Evolutionary conservation across 2,113 vertebrate genomes (phyloP).

Genomic region (Scopus umbretta): DNA sequence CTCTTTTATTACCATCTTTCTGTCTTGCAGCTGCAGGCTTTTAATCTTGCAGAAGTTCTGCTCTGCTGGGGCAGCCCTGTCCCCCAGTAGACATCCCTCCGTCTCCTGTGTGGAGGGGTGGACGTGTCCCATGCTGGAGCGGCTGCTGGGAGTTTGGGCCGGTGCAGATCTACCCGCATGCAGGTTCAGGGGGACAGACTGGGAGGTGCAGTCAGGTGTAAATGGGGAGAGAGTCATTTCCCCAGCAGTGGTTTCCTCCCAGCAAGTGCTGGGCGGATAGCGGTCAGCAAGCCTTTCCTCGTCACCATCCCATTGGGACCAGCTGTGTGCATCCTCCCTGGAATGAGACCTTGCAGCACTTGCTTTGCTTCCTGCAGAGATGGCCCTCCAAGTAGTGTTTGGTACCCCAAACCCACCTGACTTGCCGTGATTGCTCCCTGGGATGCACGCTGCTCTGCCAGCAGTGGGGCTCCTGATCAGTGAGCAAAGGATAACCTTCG

Average conservation of each 20-base stretch:
- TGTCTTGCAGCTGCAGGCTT: not conserved
- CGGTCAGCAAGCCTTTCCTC: not conserved
- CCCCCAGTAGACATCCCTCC: not conserved
- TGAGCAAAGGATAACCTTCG: not conserved
- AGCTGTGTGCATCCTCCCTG: not conserved
- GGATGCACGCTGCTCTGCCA: rapidly evolving
- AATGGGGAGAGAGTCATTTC: rapidly evolving
- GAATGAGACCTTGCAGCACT: not conserved
- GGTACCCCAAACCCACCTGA: not conserved
- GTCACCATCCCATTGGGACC: rapidly evolving
- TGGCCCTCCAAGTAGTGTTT: not conserved
- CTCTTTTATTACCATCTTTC: not conserved
- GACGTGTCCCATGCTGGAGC: not conserved
- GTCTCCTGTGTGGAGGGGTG: not conserved
- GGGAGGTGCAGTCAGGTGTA: not conserved
- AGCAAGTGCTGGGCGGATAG: rapidly evolving
- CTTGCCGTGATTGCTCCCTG: not conserved
- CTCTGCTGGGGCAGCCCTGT: not conserved
- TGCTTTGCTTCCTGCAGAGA: not conserved
- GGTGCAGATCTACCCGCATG: not conserved
- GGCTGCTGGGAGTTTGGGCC: rapidly evolving
- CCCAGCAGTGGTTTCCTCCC: not conserved
- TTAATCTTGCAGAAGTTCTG: not conserved
- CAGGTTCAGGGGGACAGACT: rapidly evolving
- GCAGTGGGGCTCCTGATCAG: rapidly evolving